phyloP scores from a whole-genome alignment of 1,140 invertebrate genomes.

The Amyelois transitella region DNA sequence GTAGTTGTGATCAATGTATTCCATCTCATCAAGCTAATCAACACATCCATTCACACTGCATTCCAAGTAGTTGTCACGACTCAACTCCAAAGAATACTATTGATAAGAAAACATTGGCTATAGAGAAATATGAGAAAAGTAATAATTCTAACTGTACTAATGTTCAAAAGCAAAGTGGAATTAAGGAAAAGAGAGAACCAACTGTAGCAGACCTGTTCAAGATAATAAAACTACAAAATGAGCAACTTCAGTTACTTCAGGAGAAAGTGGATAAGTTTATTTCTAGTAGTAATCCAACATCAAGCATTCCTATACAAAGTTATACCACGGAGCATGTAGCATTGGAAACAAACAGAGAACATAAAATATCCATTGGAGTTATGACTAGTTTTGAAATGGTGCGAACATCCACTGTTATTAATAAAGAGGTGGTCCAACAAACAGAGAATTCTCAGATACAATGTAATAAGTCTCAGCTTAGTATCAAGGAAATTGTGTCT shows the following conservation, averaged over 20 bases:
- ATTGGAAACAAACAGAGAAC: conserved; percentile 75
- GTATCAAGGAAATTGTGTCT: conserved; percentile 50
- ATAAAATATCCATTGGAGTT: conserved; percentile 81
- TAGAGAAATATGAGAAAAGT: conserved; percentile 48
- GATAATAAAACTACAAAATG: conserved; percentile 76
- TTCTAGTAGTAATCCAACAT: conserved; percentile 26
- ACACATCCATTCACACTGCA: background rate
- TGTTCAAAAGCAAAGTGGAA: conserved; percentile 37
- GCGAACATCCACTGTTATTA: conserved; percentile 68
- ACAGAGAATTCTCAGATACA: conserved; percentile 55
- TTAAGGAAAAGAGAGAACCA: conserved; percentile 63
- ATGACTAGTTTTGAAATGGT: conserved; percentile 83
- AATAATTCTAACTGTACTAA: conserved; percentile 28
- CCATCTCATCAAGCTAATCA: background rate
- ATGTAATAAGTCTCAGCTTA: conserved; percentile 58
- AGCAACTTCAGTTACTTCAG: conserved; percentile 74
- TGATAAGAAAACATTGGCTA: conserved; percentile 50
- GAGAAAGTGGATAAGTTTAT: conserved; percentile 73
- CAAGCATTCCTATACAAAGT: conserved; percentile 35
- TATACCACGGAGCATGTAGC: conserved; percentile 40
- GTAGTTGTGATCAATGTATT: background rate
- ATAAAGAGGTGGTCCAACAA: conserved; percentile 51
- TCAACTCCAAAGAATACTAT: conserved; percentile 30
- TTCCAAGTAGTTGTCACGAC: background rate
- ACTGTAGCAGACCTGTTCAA: conserved; percentile 73